A percentile compares a stretch with the other conserved stretches of the same genome.
These are phyloP conservation scores for Bombus difficillimus DNA, from an alignment of 1,140 invertebrate species.

Conservation along the genomic window DNA sequence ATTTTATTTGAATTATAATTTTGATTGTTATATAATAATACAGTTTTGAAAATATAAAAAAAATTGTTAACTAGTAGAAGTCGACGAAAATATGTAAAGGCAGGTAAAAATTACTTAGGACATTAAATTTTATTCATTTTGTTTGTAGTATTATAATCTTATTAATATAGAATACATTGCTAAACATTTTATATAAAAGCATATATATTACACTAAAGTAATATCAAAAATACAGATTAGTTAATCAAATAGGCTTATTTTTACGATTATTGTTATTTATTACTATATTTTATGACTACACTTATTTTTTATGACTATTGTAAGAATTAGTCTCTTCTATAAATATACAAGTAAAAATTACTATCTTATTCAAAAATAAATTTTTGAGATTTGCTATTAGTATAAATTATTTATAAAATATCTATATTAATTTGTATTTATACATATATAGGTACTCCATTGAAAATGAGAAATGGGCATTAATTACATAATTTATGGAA, in stretches of 20 bases:
- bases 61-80: neutral
- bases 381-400: no score
- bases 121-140: neutral
- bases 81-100: neutral
- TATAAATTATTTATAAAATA: neutral
- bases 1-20: neutral
- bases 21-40: neutral
- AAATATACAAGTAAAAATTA: neutral
- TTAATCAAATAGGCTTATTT: no score
- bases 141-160: neutral
- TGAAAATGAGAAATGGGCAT: neutral
- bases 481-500: conserved; percentile 9
- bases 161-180: neutral
- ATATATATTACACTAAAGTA: neutral
- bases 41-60: neutral
- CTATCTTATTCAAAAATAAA: neutral
- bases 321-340: no score
- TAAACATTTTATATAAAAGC: conserved; percentile 10
- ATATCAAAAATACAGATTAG: no score
- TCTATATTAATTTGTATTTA: neutral
- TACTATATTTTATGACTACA: no score
- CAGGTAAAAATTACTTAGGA: neutral
- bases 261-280: no score
- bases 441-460: neutral
- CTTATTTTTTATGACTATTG: no score